Percentiles rank a stretch among this genome's conserved stretches.
Evolutionary conservation across 2,113 vertebrate genomes (phyloP).

Genomic region (Alouatta palliata): DNA sequence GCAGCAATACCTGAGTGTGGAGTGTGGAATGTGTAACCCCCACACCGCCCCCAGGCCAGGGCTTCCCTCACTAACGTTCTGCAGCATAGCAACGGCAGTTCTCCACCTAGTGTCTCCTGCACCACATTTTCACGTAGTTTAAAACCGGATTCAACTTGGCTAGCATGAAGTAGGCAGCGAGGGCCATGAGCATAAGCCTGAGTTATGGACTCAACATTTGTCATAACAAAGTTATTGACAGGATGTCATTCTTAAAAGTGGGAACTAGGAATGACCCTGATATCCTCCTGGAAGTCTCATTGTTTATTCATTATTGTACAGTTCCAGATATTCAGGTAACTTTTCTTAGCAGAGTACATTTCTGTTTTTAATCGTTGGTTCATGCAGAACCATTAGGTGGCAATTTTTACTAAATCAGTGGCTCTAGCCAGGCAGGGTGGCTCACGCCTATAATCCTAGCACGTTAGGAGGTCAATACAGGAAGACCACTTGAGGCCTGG

Average conservation of each 20-base stretch:
- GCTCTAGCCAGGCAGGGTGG: no score
- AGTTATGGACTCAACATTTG: not conserved
- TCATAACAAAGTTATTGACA: not conserved
- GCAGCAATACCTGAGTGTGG: accelerated
- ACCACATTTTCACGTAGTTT: not conserved
- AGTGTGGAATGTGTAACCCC: not conserved
- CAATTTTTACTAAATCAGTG: not conserved
- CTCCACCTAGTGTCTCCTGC: not conserved
- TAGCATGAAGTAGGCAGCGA: not conserved
- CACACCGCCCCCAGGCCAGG: not conserved
- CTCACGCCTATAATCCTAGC: no score
- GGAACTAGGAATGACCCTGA: not conserved
- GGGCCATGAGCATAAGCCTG: not conserved
- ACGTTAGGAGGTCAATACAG: no score
- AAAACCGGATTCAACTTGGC: not conserved
- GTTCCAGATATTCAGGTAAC: no score
- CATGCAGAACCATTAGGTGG: not conserved
- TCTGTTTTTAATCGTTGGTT: not conserved
- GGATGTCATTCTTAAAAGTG: not conserved
- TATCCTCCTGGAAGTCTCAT: not conserved
- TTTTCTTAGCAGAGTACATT: not conserved
- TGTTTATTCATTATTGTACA: no score
- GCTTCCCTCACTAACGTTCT: accelerated
- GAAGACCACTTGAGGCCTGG: no score
- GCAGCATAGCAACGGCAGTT: not conserved